Base-by-base conservation (phyloP, 2,113 vertebrate genomes). In the Lampris megalopsis region DNA sequence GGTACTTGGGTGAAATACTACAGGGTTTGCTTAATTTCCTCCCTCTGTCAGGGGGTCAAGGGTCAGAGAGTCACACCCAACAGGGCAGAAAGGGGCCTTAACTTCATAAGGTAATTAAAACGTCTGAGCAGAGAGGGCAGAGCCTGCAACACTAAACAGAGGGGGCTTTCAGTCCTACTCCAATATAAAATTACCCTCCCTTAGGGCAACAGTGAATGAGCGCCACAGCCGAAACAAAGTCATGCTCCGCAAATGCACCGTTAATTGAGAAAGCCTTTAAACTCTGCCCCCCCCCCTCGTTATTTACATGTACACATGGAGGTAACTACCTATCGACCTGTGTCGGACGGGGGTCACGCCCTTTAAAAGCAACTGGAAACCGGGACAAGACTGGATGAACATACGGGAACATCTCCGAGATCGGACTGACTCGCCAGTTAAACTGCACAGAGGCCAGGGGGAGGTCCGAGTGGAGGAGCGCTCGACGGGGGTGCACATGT, bases 11-110 rank as follows among this genome's bases (percentile, higher is more conserved):
- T 13, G 7, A 52, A 71, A 63, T 58, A 4, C 45, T 40, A 69
- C 36, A 36, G 62, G 61, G 66, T 84, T 78, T 66, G 74, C 78
- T 81, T 90, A 58, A 90, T 87, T 85, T 91, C 88, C 91, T 89
- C 73, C 1, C 38, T 73, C 41, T 63, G 24, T 24, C 24, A 24
- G 24, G 24, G 24, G 24, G 24, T 24, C 6, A 49, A 60, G 72
- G 85, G 88, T 88, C 89, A 88, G 47, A 71, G 66, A 67, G 84
- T 89, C 75, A 65, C 73, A 74, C 79, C 77, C 80, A 69, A 73
- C 52, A 66, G 63, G 43, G 63, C 75, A 72, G 76, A 60, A 89
- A 82, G 10, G 48, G 56, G 77, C 81, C 79, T 85, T 68, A 71
- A 57, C 45, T 71, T 71, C 48, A 9, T 66, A 40, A 24, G 36